phyloP scores from a whole-genome alignment of 1,140 invertebrate genomes.

The Orius insidiosus region DNA sequence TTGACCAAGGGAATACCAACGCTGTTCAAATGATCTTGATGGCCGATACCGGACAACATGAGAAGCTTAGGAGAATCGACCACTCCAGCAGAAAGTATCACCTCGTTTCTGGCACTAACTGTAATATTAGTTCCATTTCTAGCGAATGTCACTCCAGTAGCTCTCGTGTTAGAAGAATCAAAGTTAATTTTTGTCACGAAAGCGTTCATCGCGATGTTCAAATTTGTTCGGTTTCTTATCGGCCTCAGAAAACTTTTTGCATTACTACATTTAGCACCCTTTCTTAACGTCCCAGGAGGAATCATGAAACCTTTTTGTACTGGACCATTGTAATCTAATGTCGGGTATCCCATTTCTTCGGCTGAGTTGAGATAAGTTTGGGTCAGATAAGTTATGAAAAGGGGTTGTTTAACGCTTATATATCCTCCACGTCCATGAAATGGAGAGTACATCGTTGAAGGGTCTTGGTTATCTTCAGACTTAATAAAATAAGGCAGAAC shows the following conservation, averaged over 20 bases:
- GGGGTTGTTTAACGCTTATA: conserved; percentile 24
- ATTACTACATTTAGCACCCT: conserved; percentile 35
- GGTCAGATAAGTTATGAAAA: conserved; percentile 20
- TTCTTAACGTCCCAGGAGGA: conserved; percentile 23
- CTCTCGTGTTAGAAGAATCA: conserved; percentile 26
- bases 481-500: conserved; percentile 41
- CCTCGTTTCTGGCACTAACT: conserved; percentile 34
- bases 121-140: conserved; percentile 5
- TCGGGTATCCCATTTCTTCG: conserved; percentile 29
- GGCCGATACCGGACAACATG: conserved; percentile 44
- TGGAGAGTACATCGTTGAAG: neutral
- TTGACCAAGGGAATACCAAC: conserved; percentile 22
- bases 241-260: conserved; percentile 36
- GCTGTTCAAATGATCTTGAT: conserved; percentile 16
- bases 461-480: conserved; percentile 27
- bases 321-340: conserved; percentile 33
- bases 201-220: conserved; percentile 33
- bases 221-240: conserved; percentile 31
- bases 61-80: conserved; percentile 54
- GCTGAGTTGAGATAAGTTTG: conserved; percentile 33
- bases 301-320: conserved; percentile 27
- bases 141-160: conserved; percentile 14
- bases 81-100: conserved; percentile 49
- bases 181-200: conserved; percentile 38
- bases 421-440: conserved; percentile 6